Evolutionary conservation across 2,888 invertebrate species (phyloP), one percentile per base, ranked within the genome.

Genomic region (Teinopalpus imperialis): DNA sequence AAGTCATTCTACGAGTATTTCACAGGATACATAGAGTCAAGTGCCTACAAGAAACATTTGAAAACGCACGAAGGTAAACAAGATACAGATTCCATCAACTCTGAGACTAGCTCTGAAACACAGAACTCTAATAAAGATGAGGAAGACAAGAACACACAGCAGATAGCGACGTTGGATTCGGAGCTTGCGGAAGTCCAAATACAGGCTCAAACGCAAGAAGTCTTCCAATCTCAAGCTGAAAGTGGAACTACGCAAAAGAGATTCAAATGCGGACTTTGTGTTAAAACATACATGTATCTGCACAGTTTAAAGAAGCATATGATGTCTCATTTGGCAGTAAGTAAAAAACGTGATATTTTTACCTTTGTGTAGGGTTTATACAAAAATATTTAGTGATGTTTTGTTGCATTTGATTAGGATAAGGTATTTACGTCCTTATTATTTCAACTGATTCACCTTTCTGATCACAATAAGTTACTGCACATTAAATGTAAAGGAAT

Each of bases 291-390:
- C 55, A 81, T 83, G 75, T 83, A 89, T 47, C 62, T 88, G 39
- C 89, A 88, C 56, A 88, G 82, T 42, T 58, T 89, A 45, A 88
- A 82, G 74, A 89, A 89, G 50, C 89, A 89, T 49, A 81, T 89
- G 80, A 50, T 76, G 26, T 72, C 79, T 1, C 89, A 89, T 45
- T 63, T 80, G 10, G 76, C 79, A 52, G 60, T 61, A 8, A 40
- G 49, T 34, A 13, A 1, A 9, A 13, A n/a, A n/a, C n/a, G n/a
- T n/a, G n/a, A n/a, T n/a, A n/a, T n/a, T n/a, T n/a, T n/a, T n/a
- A n/a, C n/a, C n/a, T n/a, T n/a, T n/a, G n/a, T n/a, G n/a, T n/a
- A n/a, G n/a, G n/a, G n/a, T n/a, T n/a, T n/a, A n/a, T n/a, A n/a
- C n/a, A n/a, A n/a, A n/a, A n/a, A n/a, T n/a, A n/a, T n/a, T n/a